A percentile compares a stretch with the other conserved stretches of the same genome.
Conservation (phyloP, 2,888 invertebrate genomes). For the Oxytorus armatus region DNA sequence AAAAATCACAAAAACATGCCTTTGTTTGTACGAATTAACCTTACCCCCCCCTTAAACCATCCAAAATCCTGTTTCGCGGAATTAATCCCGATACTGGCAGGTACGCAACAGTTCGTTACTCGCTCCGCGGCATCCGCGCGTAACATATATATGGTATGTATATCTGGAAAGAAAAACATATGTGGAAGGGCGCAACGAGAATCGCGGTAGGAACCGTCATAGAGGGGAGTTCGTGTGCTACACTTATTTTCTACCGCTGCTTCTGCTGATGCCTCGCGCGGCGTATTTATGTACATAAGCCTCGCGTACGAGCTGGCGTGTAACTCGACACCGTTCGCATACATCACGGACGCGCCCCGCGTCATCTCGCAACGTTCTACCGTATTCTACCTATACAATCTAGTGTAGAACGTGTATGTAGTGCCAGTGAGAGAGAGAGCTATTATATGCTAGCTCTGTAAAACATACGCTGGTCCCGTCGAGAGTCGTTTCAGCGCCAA, state of each 20-base stretch:
- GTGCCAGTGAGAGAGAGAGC: background rate
- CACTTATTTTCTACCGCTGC: constrained; percentile 50
- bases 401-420: background rate
- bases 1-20: too few species aligned
- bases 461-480: background rate
- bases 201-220: constrained; percentile 27
- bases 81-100: constrained; percentile 21
- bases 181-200: constrained; percentile 45
- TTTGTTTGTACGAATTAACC: too few species aligned
- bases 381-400: constrained; percentile 20
- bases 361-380: constrained; percentile 49
- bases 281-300: constrained; percentile 79
- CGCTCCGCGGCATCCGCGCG: constrained; percentile 37
- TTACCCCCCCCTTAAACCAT: too few species aligned
- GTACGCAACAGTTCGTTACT: constrained; percentile 44
- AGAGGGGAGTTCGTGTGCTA: constrained; percentile 43
- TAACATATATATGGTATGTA: constrained; percentile 31
- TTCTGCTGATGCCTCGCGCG: constrained; percentile 49
- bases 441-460: background rate
- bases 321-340: constrained; percentile 78
- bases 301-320: constrained; percentile 75
- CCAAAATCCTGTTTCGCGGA: background rate
- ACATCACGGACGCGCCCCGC: constrained; percentile 68
- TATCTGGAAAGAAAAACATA: constrained; percentile 45
- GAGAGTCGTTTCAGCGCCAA: constrained; percentile 32